A percentile compares a stretch with the other conserved stretches of the same genome.
Evolutionary conservation across 2,113 vertebrate genomes (phyloP).

Genomic region (Sorex araneus): DNA sequence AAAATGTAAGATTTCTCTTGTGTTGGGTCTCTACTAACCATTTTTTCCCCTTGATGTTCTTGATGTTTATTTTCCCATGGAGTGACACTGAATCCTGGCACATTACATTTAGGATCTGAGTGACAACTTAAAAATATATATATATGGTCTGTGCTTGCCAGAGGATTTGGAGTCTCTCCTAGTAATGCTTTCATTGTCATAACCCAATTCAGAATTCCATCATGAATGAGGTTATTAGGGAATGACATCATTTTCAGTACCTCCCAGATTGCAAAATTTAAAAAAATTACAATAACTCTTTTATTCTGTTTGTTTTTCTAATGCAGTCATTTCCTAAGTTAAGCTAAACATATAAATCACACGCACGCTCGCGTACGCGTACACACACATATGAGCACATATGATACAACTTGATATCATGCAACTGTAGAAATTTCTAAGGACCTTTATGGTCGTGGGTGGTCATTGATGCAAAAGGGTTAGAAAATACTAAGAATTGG

Average conservation of each 20-base stretch:
- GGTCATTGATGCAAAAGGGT: not conserved
- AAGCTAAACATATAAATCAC: slow-evolving; percentile 10
- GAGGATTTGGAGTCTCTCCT: slow-evolving; percentile 68
- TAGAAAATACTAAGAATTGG: not conserved
- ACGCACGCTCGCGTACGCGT: not conserved
- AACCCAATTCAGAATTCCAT: slow-evolving; percentile 62
- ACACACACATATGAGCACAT: not conserved
- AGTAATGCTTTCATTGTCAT: slow-evolving; percentile 61
- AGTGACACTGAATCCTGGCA: slow-evolving; percentile 2
- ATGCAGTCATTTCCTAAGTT: slow-evolving; percentile 20
- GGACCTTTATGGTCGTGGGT: not conserved
- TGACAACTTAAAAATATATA: slow-evolving; percentile 29
- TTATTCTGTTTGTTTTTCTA: slow-evolving; percentile 38
- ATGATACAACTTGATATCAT: not conserved
- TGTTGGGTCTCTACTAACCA: not conserved
- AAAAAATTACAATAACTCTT: not conserved
- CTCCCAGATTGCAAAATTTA: not conserved
- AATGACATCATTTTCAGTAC: slow-evolving; percentile 72
- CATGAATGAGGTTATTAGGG: slow-evolving; percentile 59
- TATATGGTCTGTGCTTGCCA: slow-evolving; percentile 30
- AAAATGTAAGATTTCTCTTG: slow-evolving; percentile 14
- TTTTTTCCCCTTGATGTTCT: slow-evolving; percentile 33
- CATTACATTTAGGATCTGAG: slow-evolving; percentile 22
- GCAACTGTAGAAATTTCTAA: not conserved
- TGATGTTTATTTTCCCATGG: slow-evolving; percentile 44